Base-by-base conservation (phyloP, 1,140 invertebrate species). In the Listronotus oregonensis region DNA sequence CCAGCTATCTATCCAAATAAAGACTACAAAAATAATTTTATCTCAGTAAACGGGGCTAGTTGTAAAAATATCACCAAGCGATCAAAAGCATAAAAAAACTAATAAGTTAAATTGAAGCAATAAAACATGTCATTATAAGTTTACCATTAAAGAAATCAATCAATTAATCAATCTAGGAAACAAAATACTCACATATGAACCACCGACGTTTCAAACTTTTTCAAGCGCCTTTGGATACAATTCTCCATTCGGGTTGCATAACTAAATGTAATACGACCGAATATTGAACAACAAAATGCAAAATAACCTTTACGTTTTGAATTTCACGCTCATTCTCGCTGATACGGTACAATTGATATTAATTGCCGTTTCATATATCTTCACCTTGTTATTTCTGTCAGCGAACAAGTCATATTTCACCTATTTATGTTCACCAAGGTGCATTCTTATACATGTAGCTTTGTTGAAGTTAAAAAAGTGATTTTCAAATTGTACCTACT, bases 361-460 rank as follows among this genome's bases (percentile, higher is more conserved):
- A 71, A 71, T 71, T 71, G 49, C 62, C 52, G 56, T 64, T 64
- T 70, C 68, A 70, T 70, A 60, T 68, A 68, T 70, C 66, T 68
- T 64, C 54, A 65, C 59, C 64, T 66, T 62, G 68, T 67, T 63
- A 31, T 14, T 43, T 43, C 51, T 66, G 68, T 69, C 68, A 62
- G 34, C 34, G 21, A 27, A 50, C 57, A 43, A 46, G 27, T 37
- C 21, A 46, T 54, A 44, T 47, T 58, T 47, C 47, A 50, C 18
- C 18, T 50, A 37, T 50, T 50, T 50, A 50, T 50, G 18, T 14
- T 50, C 27, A 37, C 9, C 18, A 50, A 50, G 47, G 47, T 27
- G 47, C 31, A 50, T 10, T 14, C 18, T 3, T 12, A 1, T 37
- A 12, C 11, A 12, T 37, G 8, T 10, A 37, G 34, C 11, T 4